Evolutionary conservation across 2,888 invertebrate genomes (phyloP), one percentile per base, ranked within the genome.

Genomic region (Drosophila fungiperda): DNA sequence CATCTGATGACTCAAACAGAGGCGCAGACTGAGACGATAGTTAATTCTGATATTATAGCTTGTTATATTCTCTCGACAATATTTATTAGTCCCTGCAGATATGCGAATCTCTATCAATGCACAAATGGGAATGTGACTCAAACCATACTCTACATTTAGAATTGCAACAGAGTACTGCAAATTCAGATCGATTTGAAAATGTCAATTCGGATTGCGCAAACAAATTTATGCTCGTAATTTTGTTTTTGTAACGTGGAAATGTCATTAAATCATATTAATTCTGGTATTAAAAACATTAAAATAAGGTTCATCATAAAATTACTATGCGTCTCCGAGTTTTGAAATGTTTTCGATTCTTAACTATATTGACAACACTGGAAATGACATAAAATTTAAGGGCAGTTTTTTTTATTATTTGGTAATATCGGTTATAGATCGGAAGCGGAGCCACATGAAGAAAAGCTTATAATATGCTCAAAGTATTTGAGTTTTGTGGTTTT

Each of bases 1-100:
- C 82, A 72, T 63, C 54, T 79, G 80, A 76, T 84, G 82, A 82
- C 74, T 82, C 82, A 82, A 74, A 57, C 20, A 4, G 32, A 36
- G 20, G 11, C 32, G 17, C 12, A 32, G 26, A 38, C 23, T 8
- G 29, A 40, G 17, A 17, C 1, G 17, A 58, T 29, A 55, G 33
- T 23, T 35, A 3, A 35, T 29, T 52, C 72, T 61, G 52, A 66
- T 66, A 77, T 58, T 67, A 32, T 23, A 58, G 49, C 26, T n/a
- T 60, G 26, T 49, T 17, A n/a, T 52, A n/a, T 52, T 40, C 48
- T 54, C 38, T 66, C 35, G n/a, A 40, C 48, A 35, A 42, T 50
- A 20, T 52, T 54, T 50, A 68, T 73, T 67, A 59, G 69, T 62
- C 65, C 66, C 63, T 49, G 53, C 64, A 68, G 65, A 62, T 62